These are phyloP conservation scores for Paedocypris micromegethes DNA, from an alignment of 2,797 vertebrate genomes.

Conservation along the genomic window DNA sequence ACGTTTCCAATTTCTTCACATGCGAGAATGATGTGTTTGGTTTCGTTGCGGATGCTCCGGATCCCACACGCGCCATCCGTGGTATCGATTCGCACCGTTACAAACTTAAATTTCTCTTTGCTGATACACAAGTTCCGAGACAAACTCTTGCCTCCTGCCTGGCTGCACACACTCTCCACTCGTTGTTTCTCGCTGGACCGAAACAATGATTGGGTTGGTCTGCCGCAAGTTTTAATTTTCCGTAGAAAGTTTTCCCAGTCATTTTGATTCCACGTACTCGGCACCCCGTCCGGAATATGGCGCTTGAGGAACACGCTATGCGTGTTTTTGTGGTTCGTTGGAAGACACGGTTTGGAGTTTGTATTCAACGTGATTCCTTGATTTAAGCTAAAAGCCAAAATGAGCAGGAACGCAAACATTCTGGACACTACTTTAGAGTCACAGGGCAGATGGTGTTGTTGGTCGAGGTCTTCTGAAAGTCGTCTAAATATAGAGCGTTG, in stretches of 20 bases:
- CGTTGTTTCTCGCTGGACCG: constrained; percentile 46
- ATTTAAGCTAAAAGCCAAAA: constrained; percentile 19
- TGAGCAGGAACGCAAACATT: constrained; percentile 19
- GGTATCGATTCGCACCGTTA: constrained; percentile 62
- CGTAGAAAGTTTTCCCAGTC: constrained; percentile 60
- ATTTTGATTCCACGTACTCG: constrained; percentile 47
- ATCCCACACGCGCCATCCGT: constrained; percentile 55
- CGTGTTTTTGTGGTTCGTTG: constrained; percentile 55
- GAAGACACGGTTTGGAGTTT: constrained; percentile 63
- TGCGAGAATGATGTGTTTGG: constrained; percentile 70
- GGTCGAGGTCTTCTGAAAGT: too few species aligned
- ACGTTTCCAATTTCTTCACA: constrained; percentile 60
- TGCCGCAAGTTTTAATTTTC: constrained; percentile 51
- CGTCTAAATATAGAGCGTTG: too few species aligned
- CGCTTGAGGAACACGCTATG: constrained; percentile 56
- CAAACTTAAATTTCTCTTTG: constrained; percentile 56
- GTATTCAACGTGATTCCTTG: constrained; percentile 24
- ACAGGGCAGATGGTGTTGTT: too few species aligned
- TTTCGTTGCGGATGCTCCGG: constrained; percentile 52
- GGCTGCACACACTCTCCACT: constrained; percentile 62
- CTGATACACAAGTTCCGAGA: constrained; percentile 70
- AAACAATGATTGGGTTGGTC: constrained; percentile 74
- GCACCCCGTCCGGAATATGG: constrained; percentile 56
- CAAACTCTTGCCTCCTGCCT: constrained; percentile 53
- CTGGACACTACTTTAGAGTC: not conserved